A percentile compares a stretch with the other conserved stretches of the same genome.
Conservation (phyloP, 2,113 vertebrate species). For the Apteryx mantelli region DNA sequence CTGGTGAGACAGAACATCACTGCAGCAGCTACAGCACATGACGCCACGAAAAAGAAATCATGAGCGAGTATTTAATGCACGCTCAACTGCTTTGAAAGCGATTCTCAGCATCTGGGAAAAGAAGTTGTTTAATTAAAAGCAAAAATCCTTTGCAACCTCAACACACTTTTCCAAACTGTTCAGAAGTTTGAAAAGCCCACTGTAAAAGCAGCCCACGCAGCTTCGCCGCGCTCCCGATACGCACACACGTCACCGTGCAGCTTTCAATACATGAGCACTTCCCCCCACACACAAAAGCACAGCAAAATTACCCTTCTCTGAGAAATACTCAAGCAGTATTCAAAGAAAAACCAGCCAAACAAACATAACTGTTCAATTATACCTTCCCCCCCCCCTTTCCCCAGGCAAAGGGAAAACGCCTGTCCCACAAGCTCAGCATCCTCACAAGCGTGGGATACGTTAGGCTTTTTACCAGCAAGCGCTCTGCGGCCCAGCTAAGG, state of each 20-base stretch:
- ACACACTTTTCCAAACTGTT: background rate
- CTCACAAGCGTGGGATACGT: background rate
- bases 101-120: background rate
- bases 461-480: background rate
- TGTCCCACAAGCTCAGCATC: background rate
- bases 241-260: background rate
- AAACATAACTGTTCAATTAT: background rate
- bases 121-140: background rate
- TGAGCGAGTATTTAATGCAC: background rate
- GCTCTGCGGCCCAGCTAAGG: background rate
- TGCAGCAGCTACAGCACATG: background rate
- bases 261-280: background rate
- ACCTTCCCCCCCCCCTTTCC: background rate
- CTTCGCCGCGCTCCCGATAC: background rate
- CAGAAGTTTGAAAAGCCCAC: background rate
- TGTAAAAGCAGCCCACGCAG: background rate
- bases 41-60: background rate
- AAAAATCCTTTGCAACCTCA: background rate
- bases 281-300: background rate
- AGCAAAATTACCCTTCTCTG: background rate
- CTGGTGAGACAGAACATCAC: background rate
- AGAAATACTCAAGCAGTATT: background rate
- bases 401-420: background rate
- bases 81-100: fast-evolving
- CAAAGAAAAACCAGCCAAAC: background rate